phyloP scores from a whole-genome alignment of 2,888 invertebrate genomes.

The Rotaria magnacalcarata region DNA sequence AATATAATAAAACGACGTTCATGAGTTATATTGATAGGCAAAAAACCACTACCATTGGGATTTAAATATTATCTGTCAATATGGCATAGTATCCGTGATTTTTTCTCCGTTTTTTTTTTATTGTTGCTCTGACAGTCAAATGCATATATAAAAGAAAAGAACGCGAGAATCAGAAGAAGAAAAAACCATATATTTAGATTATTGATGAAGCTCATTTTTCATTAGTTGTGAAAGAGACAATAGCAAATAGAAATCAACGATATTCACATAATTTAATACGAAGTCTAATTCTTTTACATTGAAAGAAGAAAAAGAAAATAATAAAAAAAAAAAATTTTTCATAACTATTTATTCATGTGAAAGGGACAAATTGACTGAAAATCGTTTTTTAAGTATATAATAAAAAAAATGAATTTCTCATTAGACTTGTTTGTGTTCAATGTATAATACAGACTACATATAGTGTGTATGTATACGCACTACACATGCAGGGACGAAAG shows the following conservation, averaged over 20 bases:
- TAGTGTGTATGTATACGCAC: too few relatives aligned
- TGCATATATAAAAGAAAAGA: background rate
- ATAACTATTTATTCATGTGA: background rate
- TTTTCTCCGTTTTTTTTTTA: background rate
- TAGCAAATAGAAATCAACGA: background rate
- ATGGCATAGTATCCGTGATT: background rate
- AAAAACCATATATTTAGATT: background rate
- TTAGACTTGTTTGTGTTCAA: background rate
- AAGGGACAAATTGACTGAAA: conserved; percentile 6
- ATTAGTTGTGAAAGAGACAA: background rate
- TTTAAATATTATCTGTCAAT: background rate
- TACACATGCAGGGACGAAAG: background rate
- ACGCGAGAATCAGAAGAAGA: background rate
- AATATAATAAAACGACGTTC: background rate
- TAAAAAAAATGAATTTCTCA: background rate
- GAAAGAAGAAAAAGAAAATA: background rate
- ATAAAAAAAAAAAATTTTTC: background rate
- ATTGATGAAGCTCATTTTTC: conserved; percentile 18
- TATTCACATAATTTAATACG: background rate
- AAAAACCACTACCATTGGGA: background rate
- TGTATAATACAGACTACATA: background rate
- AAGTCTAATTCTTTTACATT: background rate
- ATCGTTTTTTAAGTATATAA: background rate
- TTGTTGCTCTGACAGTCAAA: background rate
- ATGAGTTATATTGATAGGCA: background rate